A percentile compares a stretch with the other conserved stretches of the same genome.
Evolutionary conservation across 92 coral and sea anemone genomes (phyloP).

Genomic region (Desmophyllum pertusum): DNA sequence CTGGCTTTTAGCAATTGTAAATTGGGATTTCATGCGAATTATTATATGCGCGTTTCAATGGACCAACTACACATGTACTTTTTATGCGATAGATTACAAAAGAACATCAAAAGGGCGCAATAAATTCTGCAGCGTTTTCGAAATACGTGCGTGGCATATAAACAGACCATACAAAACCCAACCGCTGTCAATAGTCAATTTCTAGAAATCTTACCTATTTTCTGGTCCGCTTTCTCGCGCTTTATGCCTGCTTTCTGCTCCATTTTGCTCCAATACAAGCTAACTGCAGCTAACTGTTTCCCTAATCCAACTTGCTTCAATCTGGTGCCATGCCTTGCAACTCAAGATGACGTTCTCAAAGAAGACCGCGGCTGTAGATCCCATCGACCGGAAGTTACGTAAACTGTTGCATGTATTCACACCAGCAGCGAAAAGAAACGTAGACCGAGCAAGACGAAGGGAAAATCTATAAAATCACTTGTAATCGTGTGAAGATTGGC

Average conservation of each 20-base stretch:
- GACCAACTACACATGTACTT: not conserved
- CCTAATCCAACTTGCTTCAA: not conserved
- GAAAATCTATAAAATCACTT: not conserved
- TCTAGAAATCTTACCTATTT: constrained; percentile 5
- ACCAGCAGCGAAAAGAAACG: not conserved
- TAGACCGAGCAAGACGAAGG: not conserved
- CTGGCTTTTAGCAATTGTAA: not conserved
- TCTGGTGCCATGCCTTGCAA: not conserved
- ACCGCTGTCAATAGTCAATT: not conserved
- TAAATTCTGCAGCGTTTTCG: not conserved
- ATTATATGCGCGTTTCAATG: not conserved
- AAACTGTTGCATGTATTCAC: not conserved
- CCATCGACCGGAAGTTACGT: constrained; percentile 16
- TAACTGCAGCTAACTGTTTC: not conserved
- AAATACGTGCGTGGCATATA: not conserved
- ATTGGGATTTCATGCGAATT: not conserved
- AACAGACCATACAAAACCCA: not conserved
- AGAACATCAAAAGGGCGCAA: not conserved
- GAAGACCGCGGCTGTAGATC: not conserved
- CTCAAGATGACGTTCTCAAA: constrained; percentile 1
- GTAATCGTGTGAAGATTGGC: not conserved
- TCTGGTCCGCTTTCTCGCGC: not conserved
- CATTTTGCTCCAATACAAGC: not conserved
- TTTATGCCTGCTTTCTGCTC: not conserved
- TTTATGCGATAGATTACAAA: not conserved